phyloP scores from a whole-genome alignment of 2,113 vertebrate species.

The Hypomesus transpacificus region DNA sequence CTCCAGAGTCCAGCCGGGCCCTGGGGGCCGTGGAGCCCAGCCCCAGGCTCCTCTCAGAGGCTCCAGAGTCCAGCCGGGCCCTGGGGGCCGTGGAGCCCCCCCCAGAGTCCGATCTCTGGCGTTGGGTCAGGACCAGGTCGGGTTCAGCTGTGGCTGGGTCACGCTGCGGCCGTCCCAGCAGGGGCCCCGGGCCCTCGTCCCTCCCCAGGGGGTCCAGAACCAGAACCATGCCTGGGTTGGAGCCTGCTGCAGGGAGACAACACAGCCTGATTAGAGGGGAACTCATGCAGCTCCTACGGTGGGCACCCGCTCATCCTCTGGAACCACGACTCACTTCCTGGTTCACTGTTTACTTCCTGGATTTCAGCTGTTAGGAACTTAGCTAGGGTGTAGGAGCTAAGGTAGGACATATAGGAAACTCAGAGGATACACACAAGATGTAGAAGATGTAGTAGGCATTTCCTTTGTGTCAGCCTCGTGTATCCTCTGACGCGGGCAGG shows the following conservation, averaged over 20 bases:
- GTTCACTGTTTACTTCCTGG: not conserved
- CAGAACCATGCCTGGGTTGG: slow-evolving; percentile 66
- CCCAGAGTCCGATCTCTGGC: slow-evolving; percentile 56
- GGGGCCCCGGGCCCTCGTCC: slow-evolving; percentile 56
- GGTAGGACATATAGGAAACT: slow-evolving; percentile 44
- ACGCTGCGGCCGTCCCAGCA: slow-evolving; percentile 50
- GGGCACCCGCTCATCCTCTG: not conserved
- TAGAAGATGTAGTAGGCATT: slow-evolving; percentile 56
- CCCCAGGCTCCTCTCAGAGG: slow-evolving; percentile 51
- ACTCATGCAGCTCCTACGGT: not conserved
- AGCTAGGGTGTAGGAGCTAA: slow-evolving; percentile 14
- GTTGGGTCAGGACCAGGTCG: slow-evolving; percentile 54
- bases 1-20: slow-evolving; percentile 47
- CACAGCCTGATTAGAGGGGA: slow-evolving; percentile 1
- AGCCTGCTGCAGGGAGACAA: slow-evolving; percentile 47
- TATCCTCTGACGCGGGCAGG: slow-evolving; percentile 39
- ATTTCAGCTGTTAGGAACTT: too few species aligned
- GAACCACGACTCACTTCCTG: not conserved
- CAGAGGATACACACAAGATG: slow-evolving; percentile 49
- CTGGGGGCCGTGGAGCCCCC: slow-evolving; percentile 37
- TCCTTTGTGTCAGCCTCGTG: slow-evolving; percentile 50
- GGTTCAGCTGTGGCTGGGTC: slow-evolving; percentile 54
- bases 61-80: slow-evolving; percentile 48
- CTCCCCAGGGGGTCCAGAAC: slow-evolving; percentile 70
- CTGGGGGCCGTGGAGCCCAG: slow-evolving; percentile 34